Evolutionary conservation across 2,888 invertebrate species (phyloP), one percentile per base, ranked within the genome.

Genomic region (Erebia aethiops): DNA sequence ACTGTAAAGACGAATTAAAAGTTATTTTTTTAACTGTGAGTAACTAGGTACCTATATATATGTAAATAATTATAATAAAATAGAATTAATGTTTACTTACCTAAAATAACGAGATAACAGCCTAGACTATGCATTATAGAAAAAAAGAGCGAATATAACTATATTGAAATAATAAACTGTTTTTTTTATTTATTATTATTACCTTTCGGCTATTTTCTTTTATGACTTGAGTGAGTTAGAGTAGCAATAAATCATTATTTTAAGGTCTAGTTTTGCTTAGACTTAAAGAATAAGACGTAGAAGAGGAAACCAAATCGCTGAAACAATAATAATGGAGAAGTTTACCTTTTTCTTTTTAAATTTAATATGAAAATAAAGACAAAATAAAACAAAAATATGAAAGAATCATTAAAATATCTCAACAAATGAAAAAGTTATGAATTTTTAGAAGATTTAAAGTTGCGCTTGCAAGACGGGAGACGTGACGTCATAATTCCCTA

Each of bases 1-100:
- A 75, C 88, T 88, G 81, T 14, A 85, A 26, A 58, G 14, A 2
- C 10, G 18, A 54, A 9, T 10, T 54, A 2, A 3, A 10, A 52
- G 10, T 16, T 8, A 16, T 54, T 18, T 5, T n/a, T 21, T 8
- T 18, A 10, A 54, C 9, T 57, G 26, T 18, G 2, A 8, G 1
- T 56, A 16, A 2, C 1, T 56, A 18, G 13, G n/a, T 21, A 18
- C 7, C 18, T 11, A 56, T 14, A 26, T 26, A 0, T 26, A 26
- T 0, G 2, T 26, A 26, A 26, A 26, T 26, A 26, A 26, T 26
- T 26, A 1, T 14, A 26, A 41, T 41, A 35, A 54, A 7, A 11
- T 10, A 58, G 35, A 35, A 35, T 35, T 35, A 58, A n/a, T 35
- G 9, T 16, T 54, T 41, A 13, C 64, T 41, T 26, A 64, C 64